Evolutionary conservation across 2,113 vertebrate genomes (phyloP), one percentile per base, ranked within the genome.

Genomic region (Platysternon megacephalum): DNA sequence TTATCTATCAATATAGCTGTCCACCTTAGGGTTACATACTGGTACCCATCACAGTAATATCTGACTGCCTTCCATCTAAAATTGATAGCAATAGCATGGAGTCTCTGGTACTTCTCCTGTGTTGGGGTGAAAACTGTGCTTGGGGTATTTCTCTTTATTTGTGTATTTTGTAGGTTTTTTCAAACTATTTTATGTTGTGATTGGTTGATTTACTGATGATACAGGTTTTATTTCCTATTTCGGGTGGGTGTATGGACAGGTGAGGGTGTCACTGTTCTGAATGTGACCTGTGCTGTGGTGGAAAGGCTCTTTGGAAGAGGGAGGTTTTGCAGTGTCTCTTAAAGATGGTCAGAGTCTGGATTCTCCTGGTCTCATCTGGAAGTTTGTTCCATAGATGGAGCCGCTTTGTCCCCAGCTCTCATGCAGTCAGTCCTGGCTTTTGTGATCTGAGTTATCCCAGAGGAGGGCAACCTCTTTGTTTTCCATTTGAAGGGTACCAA

Each of bases 251-350:
- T 26, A 9, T 88, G 84, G 53, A 42, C 91, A 94, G 85, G 48
- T 1, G 10, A 29, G 88, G 65, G 17, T 92, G 19, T 46, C 91
- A 82, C 93, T 74, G 39, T 88, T 79, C 16, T 89, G 12, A 39
- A 35, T 85, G 21, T 85, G 84, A 79, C 52, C 87, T 80, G 49
- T 55, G 72, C 68, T 0, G 0, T 53, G 86, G 22, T 65, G 86
- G 84, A 49, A 39, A 44, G 39, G 74, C 90, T 9, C 84, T 93
- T 95, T 92, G 93, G 87, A 88, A 82, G 17, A n/a, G n/a, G 17
- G n/a, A 39, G 19, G 87, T 79, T 74, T 74, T 56, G 28, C 85
- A 87, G 92, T 29, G 56, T 28, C 87, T 51, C 16, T 2, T 83
- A 74, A 95, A 90, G 84, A 82, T 19, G 28, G 48, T 79, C 44